These are phyloP conservation scores for Amblyornis subalaris DNA, from an alignment of 2,113 vertebrate genomes.

Conservation along the genomic window DNA sequence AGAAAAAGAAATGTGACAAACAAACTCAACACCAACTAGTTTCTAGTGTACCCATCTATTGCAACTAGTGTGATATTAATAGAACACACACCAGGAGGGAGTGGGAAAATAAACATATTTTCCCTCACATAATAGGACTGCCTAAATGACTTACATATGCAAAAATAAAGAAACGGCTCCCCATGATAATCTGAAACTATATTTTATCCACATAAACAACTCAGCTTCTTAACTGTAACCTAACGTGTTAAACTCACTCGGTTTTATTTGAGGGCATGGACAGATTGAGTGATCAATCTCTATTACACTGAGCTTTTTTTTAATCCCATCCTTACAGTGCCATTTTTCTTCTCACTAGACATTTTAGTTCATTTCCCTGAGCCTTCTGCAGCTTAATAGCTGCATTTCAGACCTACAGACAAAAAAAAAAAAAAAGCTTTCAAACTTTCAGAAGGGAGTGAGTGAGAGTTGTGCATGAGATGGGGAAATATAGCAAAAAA, in stretches of 20 bases:
- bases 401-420: slow-evolving; percentile 13
- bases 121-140: slow-evolving; percentile 70
- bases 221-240: slow-evolving; percentile 68
- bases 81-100: slow-evolving; percentile 75
- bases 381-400: slow-evolving; percentile 62
- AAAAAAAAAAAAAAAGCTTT: neutral
- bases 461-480: neutral
- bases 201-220: slow-evolving; percentile 65
- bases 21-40: slow-evolving; percentile 68
- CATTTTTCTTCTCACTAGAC: slow-evolving; percentile 72
- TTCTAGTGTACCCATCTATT: slow-evolving; percentile 71
- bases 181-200: slow-evolving; percentile 67
- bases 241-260: slow-evolving; percentile 70
- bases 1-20: slow-evolving; percentile 58
- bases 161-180: slow-evolving; percentile 79
- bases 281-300: slow-evolving; percentile 70
- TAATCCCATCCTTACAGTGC: slow-evolving; percentile 21
- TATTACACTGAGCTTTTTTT: slow-evolving; percentile 52
- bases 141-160: slow-evolving; percentile 77
- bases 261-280: slow-evolving; percentile 69
- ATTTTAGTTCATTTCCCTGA: slow-evolving; percentile 72
- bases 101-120: slow-evolving; percentile 76
- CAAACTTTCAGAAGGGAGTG: slow-evolving; percentile 17
- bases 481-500: neutral
- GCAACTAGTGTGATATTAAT: slow-evolving; percentile 75